Base-by-base conservation (phyloP, 2,113 vertebrate species). In the Miniopterus natalensis region DNA sequence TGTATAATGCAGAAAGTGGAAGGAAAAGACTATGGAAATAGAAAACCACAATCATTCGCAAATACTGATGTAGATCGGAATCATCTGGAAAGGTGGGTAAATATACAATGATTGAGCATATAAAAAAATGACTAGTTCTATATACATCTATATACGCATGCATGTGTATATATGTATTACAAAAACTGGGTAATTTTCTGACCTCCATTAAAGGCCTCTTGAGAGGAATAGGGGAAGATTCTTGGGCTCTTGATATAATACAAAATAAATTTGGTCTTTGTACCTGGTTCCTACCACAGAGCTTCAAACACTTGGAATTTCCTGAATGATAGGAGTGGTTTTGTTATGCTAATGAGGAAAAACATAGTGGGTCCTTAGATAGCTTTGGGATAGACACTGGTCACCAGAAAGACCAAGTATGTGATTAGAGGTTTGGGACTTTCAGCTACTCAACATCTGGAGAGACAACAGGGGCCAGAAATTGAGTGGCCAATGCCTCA, bases 31-130 rank as follows among this genome's bases (percentile, higher is more conserved):
- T 61, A 83, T 14, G 25, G 23, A 94, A 79, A 77, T 47, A 96
- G 36, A 42, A 78, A 87, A 74, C 70, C 40, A 87, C n/a, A 92
- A 63, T 45, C n/a, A 90, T 84, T 92, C 45, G 85, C 40, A 94
- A 85, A 88, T 91, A 96, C 1, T 59, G 53, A 90, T 90, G 25
- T 55, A n/a, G 23, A 61, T 88, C 59, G 47, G 59, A 94, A 70
- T 78, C 70, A 86, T 49, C n/a, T 74, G 42, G 59, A 93, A 95
- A 95, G n/a, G 6, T 15, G n/a, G 23, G 53, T 51, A 87, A 90
- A 84, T 61, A 71, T 51, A 88, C 2, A 90, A n/a, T 73, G 49
- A 5, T 93, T 78, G 1, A 15, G 25, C 49, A 57, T 75, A 77
- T 31, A 42, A 73, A 73, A 88, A 81, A 27, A 85, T 73, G 23